Evolutionary conservation across 2,888 invertebrate genomes (phyloP), one percentile per base, ranked within the genome.

Genomic region (Macaria liturata): DNA sequence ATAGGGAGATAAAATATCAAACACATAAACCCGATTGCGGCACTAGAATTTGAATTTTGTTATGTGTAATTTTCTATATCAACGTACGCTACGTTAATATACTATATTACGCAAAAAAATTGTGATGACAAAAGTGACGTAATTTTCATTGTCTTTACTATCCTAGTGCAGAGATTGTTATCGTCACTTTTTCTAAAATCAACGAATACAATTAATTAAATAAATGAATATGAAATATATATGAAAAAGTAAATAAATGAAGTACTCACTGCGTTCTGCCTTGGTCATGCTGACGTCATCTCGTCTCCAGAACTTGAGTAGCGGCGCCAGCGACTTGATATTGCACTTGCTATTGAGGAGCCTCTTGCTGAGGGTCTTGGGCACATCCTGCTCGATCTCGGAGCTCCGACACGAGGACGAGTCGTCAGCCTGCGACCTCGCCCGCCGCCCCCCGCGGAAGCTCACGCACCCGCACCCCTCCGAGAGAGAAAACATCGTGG

Each of bases 271-370:
- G 91, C 95, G 93, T 86, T 95, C 95, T 57, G 95, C 94, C 81
- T 95, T 95, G 31, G 95, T 95, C 95, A 95, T 95, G 86, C 95
- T 95, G 82, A 95, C 93, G 67, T 95, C 94, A 68, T 94, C 94
- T 66, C 94, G 93, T 61, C 94, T 93, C 93, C 95, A 95, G 74
- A 95, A 94, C 70, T 93, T 93, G 67, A 95, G 92, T 74, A 95
- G 93, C 0, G 94, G 94, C 70, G 94, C 93, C 70, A 94, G 76
- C 40, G 93, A 89, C 62, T 92, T 91, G 71, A 93, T 87, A 9
- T 92, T 91, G 66, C 88, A 90, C 69, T 92, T 91, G 59, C 87
- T 83, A 68, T 86, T 84, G 40, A 88, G 76, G 45, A 89, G 72
- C 62, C 83, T 77, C 58, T 80, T 84, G 3, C 87, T 81, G 37